Evolutionary conservation across 2,888 invertebrate genomes (phyloP).

Genomic region (Chrysolina americana): DNA sequence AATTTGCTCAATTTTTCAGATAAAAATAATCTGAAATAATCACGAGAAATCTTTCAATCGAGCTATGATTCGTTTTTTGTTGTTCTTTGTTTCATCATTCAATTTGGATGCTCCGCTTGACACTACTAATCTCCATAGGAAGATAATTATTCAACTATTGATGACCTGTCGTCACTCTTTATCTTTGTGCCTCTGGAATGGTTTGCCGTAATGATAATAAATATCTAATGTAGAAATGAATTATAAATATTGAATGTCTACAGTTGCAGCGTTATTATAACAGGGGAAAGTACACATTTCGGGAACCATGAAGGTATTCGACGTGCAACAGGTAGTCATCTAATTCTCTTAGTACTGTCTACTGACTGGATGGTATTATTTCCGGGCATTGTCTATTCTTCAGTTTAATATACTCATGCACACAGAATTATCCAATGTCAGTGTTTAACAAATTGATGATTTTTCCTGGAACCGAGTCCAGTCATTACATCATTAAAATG

Average conservation of each 20-base stretch:
- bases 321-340: too few relatives aligned
- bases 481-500: conserved; percentile 17
- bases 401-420: not conserved
- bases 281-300: too few relatives aligned
- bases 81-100: not conserved
- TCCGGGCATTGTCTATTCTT: too few relatives aligned
- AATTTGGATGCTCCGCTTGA: conserved; percentile 18
- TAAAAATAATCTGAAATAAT: too few relatives aligned
- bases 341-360: too few relatives aligned
- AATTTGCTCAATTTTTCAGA: too few relatives aligned
- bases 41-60: not conserved
- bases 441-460: conserved; percentile 20
- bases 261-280: too few relatives aligned
- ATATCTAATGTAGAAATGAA: not conserved
- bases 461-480: conserved; percentile 31
- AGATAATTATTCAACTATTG: conserved; percentile 40
- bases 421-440: not conserved
- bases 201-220: conserved; percentile 9
- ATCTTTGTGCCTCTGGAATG: conserved; percentile 9
- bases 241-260: not conserved
- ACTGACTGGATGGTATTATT: too few relatives aligned
- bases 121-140: conserved; percentile 28
- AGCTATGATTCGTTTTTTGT: not conserved
- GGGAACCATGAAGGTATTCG: too few relatives aligned
- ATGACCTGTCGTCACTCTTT: conserved; percentile 38